Conservation (phyloP, 2,113 vertebrate species). For the Callaeas wilsoni region DNA sequence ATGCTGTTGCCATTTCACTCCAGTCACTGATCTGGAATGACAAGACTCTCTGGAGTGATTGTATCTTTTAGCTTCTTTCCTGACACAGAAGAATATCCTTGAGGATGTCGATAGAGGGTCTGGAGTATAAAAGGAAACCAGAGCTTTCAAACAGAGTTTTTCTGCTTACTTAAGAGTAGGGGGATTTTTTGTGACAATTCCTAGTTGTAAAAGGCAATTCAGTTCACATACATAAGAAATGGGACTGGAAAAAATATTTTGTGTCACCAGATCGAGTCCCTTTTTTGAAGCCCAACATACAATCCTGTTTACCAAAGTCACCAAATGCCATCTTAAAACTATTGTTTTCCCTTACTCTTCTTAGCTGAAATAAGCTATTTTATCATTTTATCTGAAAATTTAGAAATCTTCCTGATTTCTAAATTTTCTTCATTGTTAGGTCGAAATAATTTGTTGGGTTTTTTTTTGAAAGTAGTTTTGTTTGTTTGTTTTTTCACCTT, state of each 20-base stretch:
- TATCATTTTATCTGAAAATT: background rate
- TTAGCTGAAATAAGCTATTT: background rate
- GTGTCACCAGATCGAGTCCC: background rate
- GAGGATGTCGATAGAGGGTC: slow-evolving; percentile 62
- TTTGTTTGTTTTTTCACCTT: background rate
- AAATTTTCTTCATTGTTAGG: background rate
- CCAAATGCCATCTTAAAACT: background rate
- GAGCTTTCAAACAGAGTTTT: slow-evolving; percentile 70
- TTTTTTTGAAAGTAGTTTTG: background rate
- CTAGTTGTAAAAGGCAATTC: slow-evolving; percentile 63
- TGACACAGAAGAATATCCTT: slow-evolving; percentile 47
- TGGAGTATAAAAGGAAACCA: slow-evolving; percentile 62
- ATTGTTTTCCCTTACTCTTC: background rate
- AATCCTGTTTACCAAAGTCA: background rate
- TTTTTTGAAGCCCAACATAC: background rate
- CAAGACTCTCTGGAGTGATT: slow-evolving; percentile 56
- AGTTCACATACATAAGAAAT: slow-evolving; percentile 30
- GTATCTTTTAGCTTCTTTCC: slow-evolving; percentile 58
- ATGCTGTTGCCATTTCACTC: background rate
- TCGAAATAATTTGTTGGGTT: background rate
- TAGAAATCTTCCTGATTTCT: background rate
- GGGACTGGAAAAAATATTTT: background rate
- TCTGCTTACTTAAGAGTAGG: slow-evolving; percentile 65
- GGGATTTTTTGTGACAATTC: slow-evolving; percentile 69
- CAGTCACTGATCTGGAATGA: slow-evolving; percentile 27